Evolutionary conservation across 2,113 vertebrate species (phyloP).

Genomic region (Pelecanus crispus): DNA sequence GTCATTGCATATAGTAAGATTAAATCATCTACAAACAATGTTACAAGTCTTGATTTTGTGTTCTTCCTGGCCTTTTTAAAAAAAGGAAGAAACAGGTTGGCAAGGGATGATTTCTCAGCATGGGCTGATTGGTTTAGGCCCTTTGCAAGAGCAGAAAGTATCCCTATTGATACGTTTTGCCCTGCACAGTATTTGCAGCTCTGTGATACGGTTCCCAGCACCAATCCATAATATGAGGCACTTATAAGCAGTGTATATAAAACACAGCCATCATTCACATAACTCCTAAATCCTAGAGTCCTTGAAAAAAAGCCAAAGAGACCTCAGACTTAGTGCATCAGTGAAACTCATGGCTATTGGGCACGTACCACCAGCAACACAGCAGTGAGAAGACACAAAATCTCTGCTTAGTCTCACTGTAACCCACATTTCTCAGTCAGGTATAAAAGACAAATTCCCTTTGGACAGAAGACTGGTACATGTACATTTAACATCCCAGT

Average conservation of each 20-base stretch:
- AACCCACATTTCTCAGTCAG: background rate
- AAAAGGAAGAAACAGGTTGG: background rate
- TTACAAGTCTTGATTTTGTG: background rate
- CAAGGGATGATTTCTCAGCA: background rate
- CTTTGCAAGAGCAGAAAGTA: background rate
- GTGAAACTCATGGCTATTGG: background rate
- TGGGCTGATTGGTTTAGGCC: background rate
- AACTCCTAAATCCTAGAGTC: background rate
- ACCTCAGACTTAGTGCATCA: background rate
- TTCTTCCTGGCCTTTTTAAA: background rate
- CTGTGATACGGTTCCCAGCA: background rate
- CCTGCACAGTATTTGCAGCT: background rate
- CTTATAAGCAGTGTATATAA: background rate
- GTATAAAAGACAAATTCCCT: background rate
- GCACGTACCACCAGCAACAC: background rate
- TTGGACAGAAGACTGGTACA: background rate
- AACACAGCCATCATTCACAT: background rate
- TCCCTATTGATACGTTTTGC: background rate
- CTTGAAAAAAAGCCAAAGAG: background rate
- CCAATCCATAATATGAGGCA: background rate
- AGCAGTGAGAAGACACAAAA: background rate
- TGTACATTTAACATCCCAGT: background rate
- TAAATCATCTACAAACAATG: background rate
- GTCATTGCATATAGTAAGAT: background rate
- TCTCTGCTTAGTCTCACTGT: background rate